Evolutionary conservation across 2,888 invertebrate species (phyloP).

Genomic region (Cryptocephalus primarius): DNA sequence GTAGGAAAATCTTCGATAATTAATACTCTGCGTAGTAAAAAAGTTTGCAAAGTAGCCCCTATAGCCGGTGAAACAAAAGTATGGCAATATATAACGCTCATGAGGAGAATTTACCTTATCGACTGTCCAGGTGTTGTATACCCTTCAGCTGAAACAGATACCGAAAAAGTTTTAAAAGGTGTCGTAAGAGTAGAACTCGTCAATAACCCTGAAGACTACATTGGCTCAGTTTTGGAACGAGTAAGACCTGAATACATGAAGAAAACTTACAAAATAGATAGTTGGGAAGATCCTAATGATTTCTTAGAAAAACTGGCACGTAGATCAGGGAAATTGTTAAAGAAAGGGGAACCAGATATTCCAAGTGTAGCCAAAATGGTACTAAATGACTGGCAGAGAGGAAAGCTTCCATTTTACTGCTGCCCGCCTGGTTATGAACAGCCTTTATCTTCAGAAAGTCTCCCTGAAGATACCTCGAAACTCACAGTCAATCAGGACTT

Average conservation of each 20-base stretch:
- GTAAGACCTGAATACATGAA: slow-evolving; percentile 81
- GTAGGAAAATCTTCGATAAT: slow-evolving; percentile 98
- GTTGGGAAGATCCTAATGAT: slow-evolving; percentile 72
- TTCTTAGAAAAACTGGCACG: slow-evolving; percentile 87
- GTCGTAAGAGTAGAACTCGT: slow-evolving; percentile 95
- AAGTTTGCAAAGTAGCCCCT: slow-evolving; percentile 98
- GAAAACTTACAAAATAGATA: slow-evolving; percentile 80
- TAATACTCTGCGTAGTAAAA: slow-evolving; percentile 89
- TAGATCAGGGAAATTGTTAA: slow-evolving; percentile 79
- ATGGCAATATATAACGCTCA: slow-evolving; percentile 98
- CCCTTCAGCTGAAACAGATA: slow-evolving; percentile 91
- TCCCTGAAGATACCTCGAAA: slow-evolving; percentile 30
- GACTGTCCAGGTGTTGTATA: slow-evolving; percentile 99
- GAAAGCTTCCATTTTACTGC: slow-evolving; percentile 91
- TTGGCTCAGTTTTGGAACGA: slow-evolving; percentile 72
- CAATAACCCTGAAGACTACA: slow-evolving; percentile 90
- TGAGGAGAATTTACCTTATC: slow-evolving; percentile 92
- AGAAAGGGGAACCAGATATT: slow-evolving; percentile 95
- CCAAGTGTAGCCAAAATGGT: slow-evolving; percentile 85
- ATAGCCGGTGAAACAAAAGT: slow-evolving; percentile 97
- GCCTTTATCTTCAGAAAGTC: slow-evolving; percentile 39
- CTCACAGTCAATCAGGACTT: slow-evolving; percentile 66
- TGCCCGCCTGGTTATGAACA: slow-evolving; percentile 73
- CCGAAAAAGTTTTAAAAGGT: slow-evolving; percentile 91
- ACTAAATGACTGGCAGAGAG: slow-evolving; percentile 97